These are phyloP conservation scores for Gymnopithys bicolor DNA, from an alignment of 2,797 vertebrate genomes.

Conservation along the genomic window DNA sequence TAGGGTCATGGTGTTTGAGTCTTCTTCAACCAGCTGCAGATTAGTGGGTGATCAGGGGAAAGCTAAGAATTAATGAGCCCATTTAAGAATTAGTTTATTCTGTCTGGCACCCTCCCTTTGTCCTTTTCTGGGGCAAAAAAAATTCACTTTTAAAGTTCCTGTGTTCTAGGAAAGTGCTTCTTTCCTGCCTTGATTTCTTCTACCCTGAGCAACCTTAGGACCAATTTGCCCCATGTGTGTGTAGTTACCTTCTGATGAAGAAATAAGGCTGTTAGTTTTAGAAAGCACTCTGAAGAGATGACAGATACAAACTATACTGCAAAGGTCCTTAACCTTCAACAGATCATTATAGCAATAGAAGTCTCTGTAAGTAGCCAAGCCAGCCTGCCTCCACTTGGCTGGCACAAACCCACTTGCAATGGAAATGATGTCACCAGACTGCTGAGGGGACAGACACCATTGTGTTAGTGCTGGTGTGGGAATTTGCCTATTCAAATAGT, in stretches of 20 bases:
- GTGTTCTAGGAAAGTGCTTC: not conserved
- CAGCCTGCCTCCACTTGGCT: not conserved
- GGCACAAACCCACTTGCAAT: not conserved
- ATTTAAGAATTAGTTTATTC: not conserved
- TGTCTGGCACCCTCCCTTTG: not conserved
- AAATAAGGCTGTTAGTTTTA: not conserved
- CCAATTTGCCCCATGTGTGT: not conserved
- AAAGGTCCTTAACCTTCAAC: not conserved
- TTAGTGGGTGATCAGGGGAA: constrained; percentile 68
- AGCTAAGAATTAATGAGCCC: constrained; percentile 47
- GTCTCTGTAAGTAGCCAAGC: not conserved
- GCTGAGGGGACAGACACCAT: not conserved
- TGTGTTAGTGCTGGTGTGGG: not conserved
- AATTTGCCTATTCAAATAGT: not conserved
- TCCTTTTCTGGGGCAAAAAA: not conserved
- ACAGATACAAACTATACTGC: not conserved
- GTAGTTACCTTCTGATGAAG: not conserved
- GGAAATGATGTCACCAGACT: not conserved
- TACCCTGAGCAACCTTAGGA: not conserved
- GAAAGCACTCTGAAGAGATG: not conserved
- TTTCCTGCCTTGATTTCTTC: not conserved
- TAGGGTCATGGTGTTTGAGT: constrained; percentile 71
- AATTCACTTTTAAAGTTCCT: not conserved
- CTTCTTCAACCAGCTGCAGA: constrained; percentile 75
- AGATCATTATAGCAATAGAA: not conserved